Base-by-base conservation (phyloP, 2,888 invertebrate genomes). In the Nasonovia ribisnigri region DNA sequence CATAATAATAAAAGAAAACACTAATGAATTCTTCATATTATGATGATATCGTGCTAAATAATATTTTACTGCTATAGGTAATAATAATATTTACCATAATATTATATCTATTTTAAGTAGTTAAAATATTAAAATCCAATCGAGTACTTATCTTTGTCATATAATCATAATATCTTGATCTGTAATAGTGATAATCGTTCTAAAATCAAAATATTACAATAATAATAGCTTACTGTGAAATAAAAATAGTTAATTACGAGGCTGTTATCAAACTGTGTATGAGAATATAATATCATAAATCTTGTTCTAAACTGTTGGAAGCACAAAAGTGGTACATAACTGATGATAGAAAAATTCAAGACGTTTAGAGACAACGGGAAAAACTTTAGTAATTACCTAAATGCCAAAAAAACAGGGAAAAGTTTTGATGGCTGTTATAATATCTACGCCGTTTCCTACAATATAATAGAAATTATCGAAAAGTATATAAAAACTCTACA, bases 351-450 rank as follows among this genome's bases (percentile, higher is more conserved):
- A 43, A 86, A 46, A 57, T 26, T 43, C 57, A 6, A 54, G 43
- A 84, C 24, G n/a, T 77, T 77, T 3, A 51, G 6, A 46, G 46
- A 91, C 24, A 36, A n/a, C 29, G 11, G n/a, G 86, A 86, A 43
- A 91, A 91, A 91, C 84, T 91, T 91, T 46, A 43, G 57, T 57
- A 91, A 91, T 91, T 84, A 57, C 57, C 54, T n/a, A 91, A 91
- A 86, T 86, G 42, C 26, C 84, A 42, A 84, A 43, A 43, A 16
- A 43, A 20, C 10, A 20, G 36, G 57, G 16, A 57, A 91, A 91
- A 91, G 91, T 91, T 91, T 57, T 10, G 0, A 20, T 5, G 36
- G 10, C 36, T 51, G 24, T 51, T 48, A 48, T 48, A 46, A 67
- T 90, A 46, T 67, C 20, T 67, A 67, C 3, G 20, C 36, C 36